Evolutionary conservation across 2,888 invertebrate species (phyloP), one percentile per base, ranked within the genome.

Genomic region (Pandemis cinnamomeana): DNA sequence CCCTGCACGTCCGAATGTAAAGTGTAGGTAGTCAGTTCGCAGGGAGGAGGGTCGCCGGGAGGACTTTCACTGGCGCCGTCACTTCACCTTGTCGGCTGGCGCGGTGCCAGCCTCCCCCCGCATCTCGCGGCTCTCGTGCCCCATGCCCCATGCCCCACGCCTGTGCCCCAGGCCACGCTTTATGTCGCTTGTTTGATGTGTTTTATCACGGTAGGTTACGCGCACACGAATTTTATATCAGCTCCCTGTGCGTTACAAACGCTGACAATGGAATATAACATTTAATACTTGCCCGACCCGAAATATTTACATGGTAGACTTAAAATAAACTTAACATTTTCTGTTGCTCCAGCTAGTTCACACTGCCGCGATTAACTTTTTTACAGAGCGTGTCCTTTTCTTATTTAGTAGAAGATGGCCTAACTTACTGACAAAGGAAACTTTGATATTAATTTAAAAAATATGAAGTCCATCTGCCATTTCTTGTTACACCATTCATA

Each of bases 1-100:
- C 58, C 58, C 58, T 58, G 58, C 58, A 55, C 36, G 36, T 6
- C 60, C 36, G 27, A 58, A 51, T 51, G 51, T 51, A 51, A 61
- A 61, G 61, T 42, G 42, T 61, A 61, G 61, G 61, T 42, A 61
- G 61, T 61, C n/a, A 13, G 51, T n/a, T 58, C 55, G 71, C 67
- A 41, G 68, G 73, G 55, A 71, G 67, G 74, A 75, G 77, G 71
- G 76, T 70, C 58, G 74, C 55, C 67, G 78, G 77, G 80, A 85
- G 78, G 85, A 90, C 91, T 92, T 91, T 92, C 92, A 89, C 90
- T 91, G 91, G 87, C 92, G 90, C 88, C 90, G 83, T 83, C 85
- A 89, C 91, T 92, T 92, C 89, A 92, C 91, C 91, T 91, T 90
- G 91, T 86, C 90, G 86, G 77, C 88, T 92, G 93, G 92, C 92